Evolutionary conservation across 2,888 invertebrate genomes (phyloP).

Genomic region (Diaprepes abbreviatus): DNA sequence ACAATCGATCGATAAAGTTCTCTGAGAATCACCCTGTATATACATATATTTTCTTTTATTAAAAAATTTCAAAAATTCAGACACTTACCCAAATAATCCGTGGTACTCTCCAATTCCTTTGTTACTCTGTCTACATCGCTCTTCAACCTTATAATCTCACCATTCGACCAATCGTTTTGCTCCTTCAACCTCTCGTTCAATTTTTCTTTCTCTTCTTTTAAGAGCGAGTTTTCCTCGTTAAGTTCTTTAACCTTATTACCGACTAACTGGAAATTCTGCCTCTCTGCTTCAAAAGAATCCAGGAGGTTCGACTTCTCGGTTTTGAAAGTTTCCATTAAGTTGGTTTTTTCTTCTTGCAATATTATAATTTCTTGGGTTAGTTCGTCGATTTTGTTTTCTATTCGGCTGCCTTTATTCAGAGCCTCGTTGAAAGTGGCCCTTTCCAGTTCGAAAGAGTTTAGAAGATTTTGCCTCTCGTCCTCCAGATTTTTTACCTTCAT

Average conservation of each 20-base stretch:
- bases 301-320: conserved; percentile 34
- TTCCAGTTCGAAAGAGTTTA: conserved; percentile 52
- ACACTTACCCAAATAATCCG: conserved; percentile 15
- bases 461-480: conserved; percentile 52
- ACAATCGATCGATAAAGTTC: too few species aligned
- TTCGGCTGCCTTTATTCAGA: conserved; percentile 22
- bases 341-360: conserved; percentile 32
- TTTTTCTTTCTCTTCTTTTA: conserved; percentile 39
- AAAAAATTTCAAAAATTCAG: neutral
- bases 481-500: conserved; percentile 53
- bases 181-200: conserved; percentile 34
- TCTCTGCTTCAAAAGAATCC: conserved; percentile 50
- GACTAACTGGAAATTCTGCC: conserved; percentile 42
- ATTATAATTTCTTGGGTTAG: conserved; percentile 24
- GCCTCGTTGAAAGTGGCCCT: conserved; percentile 46
- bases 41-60: neutral
- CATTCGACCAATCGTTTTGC: conserved; percentile 15
- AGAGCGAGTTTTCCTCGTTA: conserved; percentile 40
- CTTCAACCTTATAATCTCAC: conserved; percentile 25
- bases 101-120: conserved; percentile 32
- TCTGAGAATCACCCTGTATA: too few species aligned
- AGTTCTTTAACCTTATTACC: conserved; percentile 29
- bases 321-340: conserved; percentile 11
- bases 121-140: conserved; percentile 32
- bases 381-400: conserved; percentile 39